A percentile compares a stretch with the other conserved stretches of the same genome.
Conservation (phyloP, 2,888 invertebrate genomes). For the Eilema griseolum region DNA sequence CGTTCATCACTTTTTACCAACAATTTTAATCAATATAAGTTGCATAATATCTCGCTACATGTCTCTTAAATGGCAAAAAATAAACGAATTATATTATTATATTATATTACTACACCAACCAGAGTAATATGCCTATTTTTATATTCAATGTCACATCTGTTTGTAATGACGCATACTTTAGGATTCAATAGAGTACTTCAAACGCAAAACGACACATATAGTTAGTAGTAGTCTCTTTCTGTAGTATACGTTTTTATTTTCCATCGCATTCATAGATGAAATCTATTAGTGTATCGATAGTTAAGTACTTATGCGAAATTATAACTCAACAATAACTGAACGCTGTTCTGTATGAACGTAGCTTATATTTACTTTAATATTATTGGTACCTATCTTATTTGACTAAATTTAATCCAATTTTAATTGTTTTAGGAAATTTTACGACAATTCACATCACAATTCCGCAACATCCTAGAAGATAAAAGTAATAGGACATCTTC, state of each 20-base stretch:
- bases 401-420: too few relatives aligned
- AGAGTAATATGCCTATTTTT: neutral
- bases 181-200: slow-evolving; percentile 8
- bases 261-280: neutral
- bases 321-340: neutral
- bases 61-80: neutral
- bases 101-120: neutral
- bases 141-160: neutral
- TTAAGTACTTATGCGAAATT: neutral
- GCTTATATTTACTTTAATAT: neutral
- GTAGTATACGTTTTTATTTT: neutral
- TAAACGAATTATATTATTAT: neutral
- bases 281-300: too few relatives aligned
- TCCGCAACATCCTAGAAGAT: too few relatives aligned
- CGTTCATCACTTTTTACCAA: too few relatives aligned
- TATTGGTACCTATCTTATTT: too few relatives aligned
- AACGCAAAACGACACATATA: slow-evolving; percentile 14
- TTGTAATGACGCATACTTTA: neutral
- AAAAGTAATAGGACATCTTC: neutral
- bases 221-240: slow-evolving; percentile 18
- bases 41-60: neutral
- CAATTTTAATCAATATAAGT: too few relatives aligned
- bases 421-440: too few relatives aligned
- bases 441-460: too few relatives aligned
- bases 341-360: neutral